Conservation (phyloP, 2,888 invertebrate genomes). For the Bimastos eiseni region DNA sequence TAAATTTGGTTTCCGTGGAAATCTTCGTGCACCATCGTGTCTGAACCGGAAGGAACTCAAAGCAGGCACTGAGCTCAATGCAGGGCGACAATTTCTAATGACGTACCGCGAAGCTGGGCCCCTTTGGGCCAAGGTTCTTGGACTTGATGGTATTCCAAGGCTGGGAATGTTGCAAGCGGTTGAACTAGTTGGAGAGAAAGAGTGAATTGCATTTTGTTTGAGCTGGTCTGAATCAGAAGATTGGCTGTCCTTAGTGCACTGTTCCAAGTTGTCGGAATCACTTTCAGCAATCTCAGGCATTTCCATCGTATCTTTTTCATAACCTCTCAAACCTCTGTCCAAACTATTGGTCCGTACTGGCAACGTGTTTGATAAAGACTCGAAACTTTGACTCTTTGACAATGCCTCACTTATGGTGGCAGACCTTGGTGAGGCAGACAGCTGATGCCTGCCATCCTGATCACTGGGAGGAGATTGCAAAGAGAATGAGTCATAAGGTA, state of each 20-base stretch:
- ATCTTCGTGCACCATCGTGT: not conserved
- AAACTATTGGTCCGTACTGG: not conserved
- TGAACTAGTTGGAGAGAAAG: not conserved
- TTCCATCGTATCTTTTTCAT: not conserved
- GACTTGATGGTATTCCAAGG: conserved; percentile 22
- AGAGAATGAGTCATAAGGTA: not conserved
- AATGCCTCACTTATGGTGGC: not conserved
- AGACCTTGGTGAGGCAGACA: conserved; percentile 8
- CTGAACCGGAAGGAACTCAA: conserved; percentile 5
- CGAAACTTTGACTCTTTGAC: not conserved
- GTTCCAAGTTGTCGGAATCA: not conserved
- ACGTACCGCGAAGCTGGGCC: not conserved
- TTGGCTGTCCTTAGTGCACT: not conserved
- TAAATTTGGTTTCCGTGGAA: conserved; percentile 16
- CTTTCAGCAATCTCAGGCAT: not conserved
- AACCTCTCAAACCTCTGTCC: not conserved
- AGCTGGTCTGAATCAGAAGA: not conserved
- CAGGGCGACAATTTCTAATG: not conserved
- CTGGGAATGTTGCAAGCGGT: conserved; percentile 22
- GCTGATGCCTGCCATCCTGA: not conserved
- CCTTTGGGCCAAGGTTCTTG: not conserved
- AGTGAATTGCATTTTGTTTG: not conserved
- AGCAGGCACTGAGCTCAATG: not conserved
- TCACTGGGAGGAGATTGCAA: not conserved
- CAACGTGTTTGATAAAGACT: not conserved